phyloP scores from a whole-genome alignment of 2,113 vertebrate species.

The Bujurquina vittata region DNA sequence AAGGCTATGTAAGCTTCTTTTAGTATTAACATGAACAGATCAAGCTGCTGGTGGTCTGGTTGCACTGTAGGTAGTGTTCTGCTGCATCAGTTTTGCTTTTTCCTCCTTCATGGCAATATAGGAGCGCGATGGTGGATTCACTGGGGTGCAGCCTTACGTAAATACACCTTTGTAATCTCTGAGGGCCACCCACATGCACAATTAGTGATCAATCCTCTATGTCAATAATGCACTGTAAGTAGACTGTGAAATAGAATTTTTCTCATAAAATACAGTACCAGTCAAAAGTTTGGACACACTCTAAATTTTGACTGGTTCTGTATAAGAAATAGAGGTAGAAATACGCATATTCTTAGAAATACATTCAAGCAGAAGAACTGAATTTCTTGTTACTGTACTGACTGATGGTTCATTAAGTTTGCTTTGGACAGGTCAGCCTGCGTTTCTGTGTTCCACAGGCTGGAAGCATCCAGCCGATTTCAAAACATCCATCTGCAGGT shows the following conservation, averaged over 20 bases:
- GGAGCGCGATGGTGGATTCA: neutral
- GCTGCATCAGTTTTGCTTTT: neutral
- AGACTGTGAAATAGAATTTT: too few species aligned
- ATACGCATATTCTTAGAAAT: neutral
- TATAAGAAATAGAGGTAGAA: neutral
- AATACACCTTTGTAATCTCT: neutral
- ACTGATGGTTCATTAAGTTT: slow-evolving; percentile 29
- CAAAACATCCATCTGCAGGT: slow-evolving; percentile 30
- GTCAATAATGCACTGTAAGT: too few species aligned
- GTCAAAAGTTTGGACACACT: too few species aligned
- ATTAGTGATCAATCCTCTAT: neutral
- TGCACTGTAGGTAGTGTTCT: neutral
- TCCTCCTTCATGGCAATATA: neutral
- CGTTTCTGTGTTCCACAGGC: slow-evolving; percentile 12
- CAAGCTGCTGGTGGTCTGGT: neutral
- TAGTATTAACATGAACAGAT: neutral
- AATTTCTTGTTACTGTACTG: slow-evolving; percentile 1
- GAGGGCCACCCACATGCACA: neutral
- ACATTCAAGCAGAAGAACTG: neutral
- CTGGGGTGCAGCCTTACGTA: neutral
- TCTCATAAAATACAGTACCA: neutral
- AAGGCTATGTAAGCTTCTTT: neutral
- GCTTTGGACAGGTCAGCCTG: slow-evolving; percentile 24
- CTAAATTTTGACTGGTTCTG: too few species aligned
- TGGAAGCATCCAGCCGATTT: slow-evolving; percentile 49